A percentile compares a stretch with the other conserved stretches of the same genome.
Evolutionary conservation across 2,797 vertebrate genomes (phyloP).

Genomic region (Enoplosus armatus): DNA sequence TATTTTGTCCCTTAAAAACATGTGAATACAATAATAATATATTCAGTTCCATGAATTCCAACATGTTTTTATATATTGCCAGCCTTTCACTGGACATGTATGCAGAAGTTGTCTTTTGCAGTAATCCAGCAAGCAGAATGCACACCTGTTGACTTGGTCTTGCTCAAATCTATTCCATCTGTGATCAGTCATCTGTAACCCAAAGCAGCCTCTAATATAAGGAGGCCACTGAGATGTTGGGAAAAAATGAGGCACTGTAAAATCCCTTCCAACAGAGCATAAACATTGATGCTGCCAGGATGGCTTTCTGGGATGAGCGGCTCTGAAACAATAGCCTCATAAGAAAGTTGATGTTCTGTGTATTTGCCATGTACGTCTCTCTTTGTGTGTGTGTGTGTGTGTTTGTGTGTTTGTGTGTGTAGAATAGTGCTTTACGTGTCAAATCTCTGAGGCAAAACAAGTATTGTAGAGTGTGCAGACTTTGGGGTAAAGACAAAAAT

Average conservation of each 20-base stretch:
- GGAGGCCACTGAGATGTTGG: constrained; percentile 58
- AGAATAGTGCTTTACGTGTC: constrained; percentile 6
- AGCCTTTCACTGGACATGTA: not conserved
- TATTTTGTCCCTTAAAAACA: not conserved
- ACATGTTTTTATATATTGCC: not conserved
- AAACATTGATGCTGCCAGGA: constrained; percentile 66
- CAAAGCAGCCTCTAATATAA: constrained; percentile 57
- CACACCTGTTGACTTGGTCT: constrained; percentile 61
- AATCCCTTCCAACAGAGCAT: constrained; percentile 65
- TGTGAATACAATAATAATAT: not conserved
- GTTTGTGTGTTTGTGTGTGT: not conserved
- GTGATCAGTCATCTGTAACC: constrained; percentile 66
- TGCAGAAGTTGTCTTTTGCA: not conserved
- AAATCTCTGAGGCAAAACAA: constrained; percentile 27
- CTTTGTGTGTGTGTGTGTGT: constrained; percentile 5
- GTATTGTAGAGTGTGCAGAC: constrained; percentile 19
- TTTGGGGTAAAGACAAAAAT: constrained; percentile 9
- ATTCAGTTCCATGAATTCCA: not conserved
- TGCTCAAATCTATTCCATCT: constrained; percentile 54
- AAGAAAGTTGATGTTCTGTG: constrained; percentile 57
- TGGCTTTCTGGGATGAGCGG: constrained; percentile 57
- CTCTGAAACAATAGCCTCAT: constrained; percentile 69
- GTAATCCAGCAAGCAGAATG: constrained; percentile 20
- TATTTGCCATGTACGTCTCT: constrained; percentile 29
- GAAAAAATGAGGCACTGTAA: constrained; percentile 71